Evolutionary conservation across 2,888 invertebrate genomes (phyloP), one percentile per base, ranked within the genome.

Genomic region (Sminthurinus aureus): DNA sequence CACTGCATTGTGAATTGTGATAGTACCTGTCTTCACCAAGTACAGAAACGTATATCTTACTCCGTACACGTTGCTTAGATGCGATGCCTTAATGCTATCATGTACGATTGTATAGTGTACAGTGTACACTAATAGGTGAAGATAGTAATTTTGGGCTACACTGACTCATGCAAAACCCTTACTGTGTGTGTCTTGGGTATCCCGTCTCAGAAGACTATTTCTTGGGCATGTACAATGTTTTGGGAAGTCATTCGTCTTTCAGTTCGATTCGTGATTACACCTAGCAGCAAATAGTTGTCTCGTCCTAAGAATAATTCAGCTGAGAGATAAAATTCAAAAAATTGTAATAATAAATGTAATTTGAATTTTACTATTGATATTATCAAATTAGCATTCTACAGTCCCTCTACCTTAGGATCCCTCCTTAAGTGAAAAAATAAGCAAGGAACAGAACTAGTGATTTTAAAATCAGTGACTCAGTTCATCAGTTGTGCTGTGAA

Each of bases 181-280:
- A 69, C 69, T 69, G 2, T 22, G 15, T n/a, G 22, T 11, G n/a
- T 20, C 69, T 22, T 22, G 69, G 4, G 4, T 22, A 11, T 69
- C 8, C n/a, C 9, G 22, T 2, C 64, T 15, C 18, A 71, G 20
- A 81, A 52, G 81, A 74, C 74, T 81, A 81, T 81, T 81, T 81
- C 81, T 81, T 58, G n/a, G 52, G 12, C n/a, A 74, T 1, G n/a
- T 74, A 66, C 73, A 73, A 73, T 74, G 74, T 73, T 81, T 69
- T 26, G 64, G 64, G 24, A 81, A 64, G 73, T 81, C 81, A 81
- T 74, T 81, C 81, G 74, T 64, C 58, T 64, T 74, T 64, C 13
- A 81, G 81, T 73, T 74, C 52, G 18, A 26, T 58, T 24, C 38
- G 58, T 74, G 81, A 26, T 79, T 64, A 67, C 66, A 66, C 4